Conservation (phyloP, 2,797 vertebrate genomes). For the Rhodeus uyekii region DNA sequence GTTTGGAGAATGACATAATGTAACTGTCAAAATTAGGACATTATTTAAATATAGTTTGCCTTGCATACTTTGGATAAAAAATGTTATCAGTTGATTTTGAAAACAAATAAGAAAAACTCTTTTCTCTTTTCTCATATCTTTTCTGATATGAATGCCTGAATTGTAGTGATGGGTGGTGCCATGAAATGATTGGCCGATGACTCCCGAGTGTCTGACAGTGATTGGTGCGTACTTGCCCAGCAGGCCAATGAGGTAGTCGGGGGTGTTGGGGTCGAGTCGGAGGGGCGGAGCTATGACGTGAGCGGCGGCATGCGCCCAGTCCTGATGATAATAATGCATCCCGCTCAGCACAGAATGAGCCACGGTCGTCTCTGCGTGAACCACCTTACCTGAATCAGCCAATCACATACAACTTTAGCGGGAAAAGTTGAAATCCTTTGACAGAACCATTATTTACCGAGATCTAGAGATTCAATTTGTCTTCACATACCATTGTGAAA, state of each 20-base stretch:
- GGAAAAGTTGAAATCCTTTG: too few relatives aligned
- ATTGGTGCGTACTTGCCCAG: slow-evolving; percentile 87
- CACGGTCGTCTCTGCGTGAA: slow-evolving; percentile 90
- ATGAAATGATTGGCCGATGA: neutral
- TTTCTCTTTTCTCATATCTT: too few relatives aligned
- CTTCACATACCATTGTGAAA: too few relatives aligned
- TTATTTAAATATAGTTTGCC: too few relatives aligned
- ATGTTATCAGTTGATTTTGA: too few relatives aligned
- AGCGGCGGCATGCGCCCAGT: slow-evolving; percentile 92
- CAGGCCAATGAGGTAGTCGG: slow-evolving; percentile 91
- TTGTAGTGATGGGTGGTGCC: neutral
- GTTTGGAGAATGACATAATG: too few relatives aligned
- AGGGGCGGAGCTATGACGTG: slow-evolving; percentile 92
- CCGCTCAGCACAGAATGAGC: slow-evolving; percentile 91
- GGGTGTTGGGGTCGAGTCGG: slow-evolving; percentile 92
- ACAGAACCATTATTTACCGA: too few relatives aligned
- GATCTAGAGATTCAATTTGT: too few relatives aligned
- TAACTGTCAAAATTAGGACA: too few relatives aligned
- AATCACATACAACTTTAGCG: neutral
- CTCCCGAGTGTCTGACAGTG: neutral
- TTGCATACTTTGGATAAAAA: too few relatives aligned
- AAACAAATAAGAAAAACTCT: too few relatives aligned
- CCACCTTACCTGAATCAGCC: slow-evolving; percentile 84
- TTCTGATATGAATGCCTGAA: neutral
- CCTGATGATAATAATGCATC: slow-evolving; percentile 95